Conservation (phyloP, 2,113 vertebrate genomes). For the Halcyon malimbica region DNA sequence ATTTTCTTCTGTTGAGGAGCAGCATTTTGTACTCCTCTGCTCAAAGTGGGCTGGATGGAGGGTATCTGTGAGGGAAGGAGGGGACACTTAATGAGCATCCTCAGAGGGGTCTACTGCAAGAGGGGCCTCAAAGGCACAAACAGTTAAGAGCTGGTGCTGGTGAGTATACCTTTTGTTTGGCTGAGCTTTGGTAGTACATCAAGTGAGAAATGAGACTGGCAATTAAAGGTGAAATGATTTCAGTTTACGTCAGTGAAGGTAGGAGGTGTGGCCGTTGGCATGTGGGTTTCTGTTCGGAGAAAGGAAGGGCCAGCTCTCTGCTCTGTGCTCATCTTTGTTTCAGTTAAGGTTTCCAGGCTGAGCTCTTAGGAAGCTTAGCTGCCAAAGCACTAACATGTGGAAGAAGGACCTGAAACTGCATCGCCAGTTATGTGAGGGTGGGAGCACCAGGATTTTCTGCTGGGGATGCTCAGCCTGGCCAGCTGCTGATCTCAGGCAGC, state of each 20-base stretch:
- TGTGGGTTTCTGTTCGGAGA: background rate
- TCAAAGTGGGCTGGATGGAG: background rate
- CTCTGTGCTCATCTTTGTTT: background rate
- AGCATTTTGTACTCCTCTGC: constrained; percentile 15
- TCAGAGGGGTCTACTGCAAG: background rate
- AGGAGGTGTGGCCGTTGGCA: background rate
- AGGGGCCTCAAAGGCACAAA: background rate
- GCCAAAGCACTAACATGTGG: background rate
- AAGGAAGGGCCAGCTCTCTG: background rate
- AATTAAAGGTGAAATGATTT: background rate
- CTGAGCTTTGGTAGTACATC: background rate
- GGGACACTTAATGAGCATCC: background rate
- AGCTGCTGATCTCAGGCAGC: rapidly evolving
- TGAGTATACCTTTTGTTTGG: background rate
- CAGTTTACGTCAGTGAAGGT: background rate
- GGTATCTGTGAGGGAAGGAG: background rate
- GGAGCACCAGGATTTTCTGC: background rate
- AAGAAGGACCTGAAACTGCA: background rate
- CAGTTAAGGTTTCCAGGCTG: background rate
- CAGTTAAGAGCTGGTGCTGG: background rate
- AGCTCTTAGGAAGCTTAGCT: background rate
- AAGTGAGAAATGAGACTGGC: background rate
- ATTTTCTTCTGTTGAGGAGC: constrained; percentile 37
- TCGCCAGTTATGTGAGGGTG: background rate
- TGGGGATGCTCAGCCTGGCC: background rate